Percentiles rank a stretch among this genome's conserved stretches.
Evolutionary conservation across 2,888 invertebrate species (phyloP).

Genomic region (Andrena chrysosceles): DNA sequence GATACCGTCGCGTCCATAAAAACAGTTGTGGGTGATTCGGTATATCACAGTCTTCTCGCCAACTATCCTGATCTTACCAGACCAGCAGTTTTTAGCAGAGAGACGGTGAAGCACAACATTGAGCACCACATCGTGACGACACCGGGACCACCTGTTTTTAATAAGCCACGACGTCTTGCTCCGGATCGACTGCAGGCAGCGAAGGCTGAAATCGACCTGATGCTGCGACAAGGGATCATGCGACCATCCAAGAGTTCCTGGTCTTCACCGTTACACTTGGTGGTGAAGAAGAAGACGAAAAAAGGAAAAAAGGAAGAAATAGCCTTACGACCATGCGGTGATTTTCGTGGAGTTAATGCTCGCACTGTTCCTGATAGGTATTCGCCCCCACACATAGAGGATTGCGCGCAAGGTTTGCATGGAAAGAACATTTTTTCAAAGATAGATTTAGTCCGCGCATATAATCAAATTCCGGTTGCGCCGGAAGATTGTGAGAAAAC

Average conservation of each 20-base stretch:
- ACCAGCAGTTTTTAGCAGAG: background rate
- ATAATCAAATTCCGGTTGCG: constrained; percentile 44
- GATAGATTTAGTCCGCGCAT: background rate
- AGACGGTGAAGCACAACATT: background rate
- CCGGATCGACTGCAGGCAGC: background rate
- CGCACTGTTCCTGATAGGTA: constrained; percentile 58
- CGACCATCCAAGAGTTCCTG: constrained; percentile 81
- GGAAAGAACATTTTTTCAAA: background rate
- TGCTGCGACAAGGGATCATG: constrained; percentile 76
- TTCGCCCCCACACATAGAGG: background rate
- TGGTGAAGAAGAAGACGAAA: constrained; percentile 10
- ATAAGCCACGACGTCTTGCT: background rate
- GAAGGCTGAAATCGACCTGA: constrained; percentile 60
- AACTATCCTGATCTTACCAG: background rate
- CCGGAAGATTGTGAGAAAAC: constrained; percentile 73
- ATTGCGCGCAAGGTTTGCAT: too few species aligned
- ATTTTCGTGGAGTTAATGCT: constrained; percentile 73
- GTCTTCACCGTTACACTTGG: constrained; percentile 80
- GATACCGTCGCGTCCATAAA: background rate
- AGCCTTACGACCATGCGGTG: constrained; percentile 66
- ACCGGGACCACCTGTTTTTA: background rate
- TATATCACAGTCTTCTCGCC: background rate
- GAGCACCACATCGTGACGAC: background rate
- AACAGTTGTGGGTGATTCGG: background rate
- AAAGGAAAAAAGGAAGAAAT: constrained; percentile 62